Conservation (phyloP, 2,113 vertebrate genomes). For the Herpetotheres cachinnans region DNA sequence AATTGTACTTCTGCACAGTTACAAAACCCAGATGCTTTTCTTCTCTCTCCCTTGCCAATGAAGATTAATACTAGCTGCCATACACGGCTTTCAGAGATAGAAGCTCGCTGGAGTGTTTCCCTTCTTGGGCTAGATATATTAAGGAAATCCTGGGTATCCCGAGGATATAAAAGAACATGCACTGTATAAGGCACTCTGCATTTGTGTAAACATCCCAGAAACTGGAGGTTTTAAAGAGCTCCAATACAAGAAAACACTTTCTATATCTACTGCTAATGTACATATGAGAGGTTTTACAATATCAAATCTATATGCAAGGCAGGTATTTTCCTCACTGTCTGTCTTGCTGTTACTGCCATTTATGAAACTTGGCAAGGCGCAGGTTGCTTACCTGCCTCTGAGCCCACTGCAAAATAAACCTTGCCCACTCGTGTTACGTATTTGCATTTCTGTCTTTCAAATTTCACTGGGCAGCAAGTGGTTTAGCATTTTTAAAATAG, state of each 20-base stretch:
- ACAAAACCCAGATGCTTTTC: constrained; percentile 24
- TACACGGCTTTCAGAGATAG: constrained; percentile 27
- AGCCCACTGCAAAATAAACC: not conserved
- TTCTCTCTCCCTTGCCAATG: not conserved
- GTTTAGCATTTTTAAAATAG: not conserved
- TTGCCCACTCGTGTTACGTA: rapidly evolving
- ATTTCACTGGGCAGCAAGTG: not conserved
- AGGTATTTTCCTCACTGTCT: not conserved
- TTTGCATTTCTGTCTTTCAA: not conserved
- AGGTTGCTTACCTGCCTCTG: not conserved
- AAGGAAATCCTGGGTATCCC: constrained; percentile 38
- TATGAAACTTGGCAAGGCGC: not conserved
- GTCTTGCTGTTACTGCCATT: not conserved
- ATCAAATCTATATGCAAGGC: not conserved
- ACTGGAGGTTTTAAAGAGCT: not conserved
- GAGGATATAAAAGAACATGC: not conserved
- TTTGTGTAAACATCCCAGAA: not conserved
- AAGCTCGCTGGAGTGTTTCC: not conserved
- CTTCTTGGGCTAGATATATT: constrained; percentile 26
- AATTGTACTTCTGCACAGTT: not conserved
- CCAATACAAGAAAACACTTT: not conserved
- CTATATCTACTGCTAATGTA: not conserved
- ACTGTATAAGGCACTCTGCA: not conserved
- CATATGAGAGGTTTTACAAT: not conserved
- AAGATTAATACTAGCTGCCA: constrained; percentile 1